Base-by-base conservation (phyloP, 2,888 invertebrate species). In the Chymomyza caudatula region DNA sequence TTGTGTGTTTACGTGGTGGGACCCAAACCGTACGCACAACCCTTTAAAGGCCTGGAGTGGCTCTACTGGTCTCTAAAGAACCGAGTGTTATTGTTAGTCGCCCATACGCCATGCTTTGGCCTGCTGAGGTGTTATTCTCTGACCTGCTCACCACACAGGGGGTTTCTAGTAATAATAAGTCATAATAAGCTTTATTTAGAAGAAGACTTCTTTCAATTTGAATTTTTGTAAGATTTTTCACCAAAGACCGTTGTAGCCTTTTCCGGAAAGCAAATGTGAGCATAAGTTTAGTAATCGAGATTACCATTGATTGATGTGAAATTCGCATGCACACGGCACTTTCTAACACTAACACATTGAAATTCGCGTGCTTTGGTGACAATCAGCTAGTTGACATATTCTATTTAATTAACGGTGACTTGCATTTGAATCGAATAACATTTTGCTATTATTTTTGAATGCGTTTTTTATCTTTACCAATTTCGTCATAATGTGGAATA, bases 371-470 rank as follows among this genome's bases (percentile, higher is more conserved):
- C 60, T 19, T 29, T 43, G 19, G 54, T 55, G 43, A 43, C 22
- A 60, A 63, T 43, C 22, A 5, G 44, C 15, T 55, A 2, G 15
- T 22, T 64, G 53, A 8, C 56, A 43, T 57, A 52, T 37, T 43
- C 11, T 23, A 51, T 43, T 20, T 67, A 65, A 67, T 60, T 69
- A 62, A 64, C 42, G 37, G 65, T 71, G 74, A 71, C 66, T 61
- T 56, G 68, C 67, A 63, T 3, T 60, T 61, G 55, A 56, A 19
- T 47, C 5, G 47, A 19, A 47, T 15, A 47, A 8, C 19, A n/a
- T 15, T 17, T 15, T 25, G 29, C 3, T 37, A 37, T 6, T 37
- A 11, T 37, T 37, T 37, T 37, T 37, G 29, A 37, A 37, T 37
- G 29, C 8, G 11, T 11, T 11, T 37, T 13, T 23, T 58, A 58